phyloP scores from a whole-genome alignment of 2,797 vertebrate species.

The Myotis vivesi region DNA sequence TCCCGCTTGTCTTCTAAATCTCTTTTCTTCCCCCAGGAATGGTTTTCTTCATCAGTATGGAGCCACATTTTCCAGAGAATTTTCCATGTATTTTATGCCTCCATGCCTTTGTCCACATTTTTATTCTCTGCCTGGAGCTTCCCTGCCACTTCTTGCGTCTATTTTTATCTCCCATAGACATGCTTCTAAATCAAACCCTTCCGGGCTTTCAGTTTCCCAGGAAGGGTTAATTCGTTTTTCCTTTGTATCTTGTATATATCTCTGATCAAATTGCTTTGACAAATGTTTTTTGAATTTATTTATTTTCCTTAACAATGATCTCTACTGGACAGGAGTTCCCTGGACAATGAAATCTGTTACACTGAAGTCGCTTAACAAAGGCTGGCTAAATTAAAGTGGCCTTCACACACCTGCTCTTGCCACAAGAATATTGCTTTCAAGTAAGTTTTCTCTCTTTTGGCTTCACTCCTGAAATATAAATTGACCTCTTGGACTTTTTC shows the following conservation, averaged over 20 bases:
- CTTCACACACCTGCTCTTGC: not conserved
- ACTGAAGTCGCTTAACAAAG: not conserved
- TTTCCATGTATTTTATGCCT: not conserved
- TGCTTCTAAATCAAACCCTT: not conserved
- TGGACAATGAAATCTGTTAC: not conserved
- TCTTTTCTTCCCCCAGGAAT: not conserved
- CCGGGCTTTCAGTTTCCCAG: not conserved
- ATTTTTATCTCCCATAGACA: not conserved
- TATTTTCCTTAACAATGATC: not conserved
- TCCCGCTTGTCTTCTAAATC: not conserved
- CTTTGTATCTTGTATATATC: not conserved
- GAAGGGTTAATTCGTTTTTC: not conserved
- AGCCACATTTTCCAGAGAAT: not conserved
- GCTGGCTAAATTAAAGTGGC: not conserved
- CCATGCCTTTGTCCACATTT: not conserved
- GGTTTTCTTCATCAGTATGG: not conserved
- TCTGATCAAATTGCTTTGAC: slow-evolving; percentile 48
- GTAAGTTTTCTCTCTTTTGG: slow-evolving; percentile 59
- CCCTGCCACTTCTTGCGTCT: not conserved
- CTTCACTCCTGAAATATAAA: slow-evolving; percentile 80
- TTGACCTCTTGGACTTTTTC: slow-evolving; percentile 81
- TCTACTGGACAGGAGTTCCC: not conserved
- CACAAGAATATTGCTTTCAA: slow-evolving; percentile 20
- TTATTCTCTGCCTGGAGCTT: not conserved
- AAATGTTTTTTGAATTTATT: slow-evolving; percentile 28